A percentile compares a stretch with the other conserved stretches of the same genome.
Conservation (phyloP, 2,888 invertebrate species). For the Watsonalla cultraria region DNA sequence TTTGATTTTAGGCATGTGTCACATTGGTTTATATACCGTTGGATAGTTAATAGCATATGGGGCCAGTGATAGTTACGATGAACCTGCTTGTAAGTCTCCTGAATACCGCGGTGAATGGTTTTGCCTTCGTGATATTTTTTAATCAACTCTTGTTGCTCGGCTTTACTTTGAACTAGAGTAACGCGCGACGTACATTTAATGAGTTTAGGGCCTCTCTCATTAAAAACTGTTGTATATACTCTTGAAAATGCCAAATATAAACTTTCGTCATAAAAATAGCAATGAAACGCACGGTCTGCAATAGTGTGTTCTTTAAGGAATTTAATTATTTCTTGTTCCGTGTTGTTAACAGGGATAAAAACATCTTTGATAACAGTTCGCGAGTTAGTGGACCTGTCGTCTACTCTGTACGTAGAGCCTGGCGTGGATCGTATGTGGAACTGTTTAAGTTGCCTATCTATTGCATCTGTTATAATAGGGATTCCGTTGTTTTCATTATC, state of each 20-base stretch:
- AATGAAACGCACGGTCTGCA: background rate
- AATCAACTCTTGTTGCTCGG: background rate
- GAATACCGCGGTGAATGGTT: background rate
- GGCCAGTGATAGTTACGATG: slow-evolving; percentile 20
- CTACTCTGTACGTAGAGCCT: background rate
- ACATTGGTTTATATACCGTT: slow-evolving; percentile 26
- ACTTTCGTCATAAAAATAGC: background rate
- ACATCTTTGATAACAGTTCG: background rate
- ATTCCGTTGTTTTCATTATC: background rate
- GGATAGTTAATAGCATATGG: slow-evolving; percentile 18
- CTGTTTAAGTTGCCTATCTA: background rate
- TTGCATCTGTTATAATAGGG: background rate
- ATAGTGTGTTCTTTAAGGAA: no score
- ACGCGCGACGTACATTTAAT: background rate
- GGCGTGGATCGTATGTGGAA: background rate
- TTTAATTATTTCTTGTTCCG: no score
- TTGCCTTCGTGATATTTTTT: background rate
- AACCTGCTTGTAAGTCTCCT: slow-evolving; percentile 17
- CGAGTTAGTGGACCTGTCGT: background rate
- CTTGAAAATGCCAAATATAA: background rate
- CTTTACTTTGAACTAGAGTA: background rate
- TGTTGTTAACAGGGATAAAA: background rate
- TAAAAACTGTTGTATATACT: background rate
- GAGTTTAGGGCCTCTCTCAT: background rate
- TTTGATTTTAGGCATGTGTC: slow-evolving; percentile 22